phyloP scores from a whole-genome alignment of 1,140 invertebrate genomes.

The Nilaparvata lugens region DNA sequence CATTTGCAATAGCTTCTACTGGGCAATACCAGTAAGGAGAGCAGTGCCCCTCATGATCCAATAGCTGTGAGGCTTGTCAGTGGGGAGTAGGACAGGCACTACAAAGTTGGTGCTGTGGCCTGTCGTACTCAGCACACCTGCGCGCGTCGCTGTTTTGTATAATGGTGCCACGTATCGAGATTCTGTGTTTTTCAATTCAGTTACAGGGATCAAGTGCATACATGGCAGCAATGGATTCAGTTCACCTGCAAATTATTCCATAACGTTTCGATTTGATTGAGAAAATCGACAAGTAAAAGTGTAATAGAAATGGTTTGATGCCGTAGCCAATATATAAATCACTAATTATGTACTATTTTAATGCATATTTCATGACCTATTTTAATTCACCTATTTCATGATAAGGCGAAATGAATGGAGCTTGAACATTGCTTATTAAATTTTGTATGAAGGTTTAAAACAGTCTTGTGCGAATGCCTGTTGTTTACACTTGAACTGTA shows the following conservation, averaged over 20 bases:
- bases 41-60: conserved; percentile 84
- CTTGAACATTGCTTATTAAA: no score
- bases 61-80: conserved; percentile 47
- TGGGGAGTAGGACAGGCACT: conserved; percentile 61
- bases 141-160: conserved; percentile 77
- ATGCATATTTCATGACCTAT: no score
- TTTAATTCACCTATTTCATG: no score
- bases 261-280: not conserved
- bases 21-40: conserved; percentile 47
- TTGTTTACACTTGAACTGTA: no score
- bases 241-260: conserved; percentile 45
- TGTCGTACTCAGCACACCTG: conserved; percentile 75
- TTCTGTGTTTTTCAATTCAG: conserved; percentile 47
- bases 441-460: no score
- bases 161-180: conserved; percentile 63
- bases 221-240: conserved; percentile 68
- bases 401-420: no score
- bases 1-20: no score
- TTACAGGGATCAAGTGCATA: conserved; percentile 59
- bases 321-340: no score
- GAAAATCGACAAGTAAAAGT: not conserved
- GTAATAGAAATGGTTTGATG: no score
- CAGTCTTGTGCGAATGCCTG: no score
- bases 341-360: no score
- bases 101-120: conserved; percentile 87